Percentiles rank a stretch among this genome's conserved stretches.
phyloP scores from a whole-genome alignment of 2,888 invertebrate genomes.

The Pristionchus exspectatus region DNA sequence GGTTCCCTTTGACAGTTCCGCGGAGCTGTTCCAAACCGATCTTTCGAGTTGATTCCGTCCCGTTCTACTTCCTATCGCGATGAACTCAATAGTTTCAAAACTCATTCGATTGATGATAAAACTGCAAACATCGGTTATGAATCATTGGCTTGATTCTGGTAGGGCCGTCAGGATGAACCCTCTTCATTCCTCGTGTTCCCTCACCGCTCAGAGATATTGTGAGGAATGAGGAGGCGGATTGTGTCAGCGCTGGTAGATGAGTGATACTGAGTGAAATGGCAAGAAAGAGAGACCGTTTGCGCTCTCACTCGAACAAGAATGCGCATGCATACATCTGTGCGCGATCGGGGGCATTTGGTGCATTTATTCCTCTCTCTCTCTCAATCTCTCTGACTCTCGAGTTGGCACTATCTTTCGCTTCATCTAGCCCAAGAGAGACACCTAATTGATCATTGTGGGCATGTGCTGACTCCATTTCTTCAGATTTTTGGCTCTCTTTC shows the following conservation, averaged over 20 bases:
- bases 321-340: background rate
- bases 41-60: background rate
- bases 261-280: background rate
- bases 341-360: background rate
- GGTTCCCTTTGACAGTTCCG: no score
- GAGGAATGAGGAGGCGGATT: background rate
- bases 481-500: no score
- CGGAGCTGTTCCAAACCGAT: background rate
- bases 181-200: no score
- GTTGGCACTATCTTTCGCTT: no score
- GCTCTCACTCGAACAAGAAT: slow-evolving; percentile 11
- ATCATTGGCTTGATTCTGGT: no score
- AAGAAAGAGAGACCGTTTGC: slow-evolving; percentile 25
- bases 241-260: background rate
- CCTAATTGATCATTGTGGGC: no score
- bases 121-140: background rate
- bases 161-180: no score
- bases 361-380: no score
- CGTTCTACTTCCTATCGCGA: background rate
- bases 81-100: background rate
- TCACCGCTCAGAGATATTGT: background rate
- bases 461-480: no score
- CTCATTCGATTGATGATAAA: no score
- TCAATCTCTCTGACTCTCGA: background rate
- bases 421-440: no score